A percentile compares a stretch with the other conserved stretches of the same genome.
phyloP scores from a whole-genome alignment of 2,797 vertebrate species.

The Acestrorhynchus altus region DNA sequence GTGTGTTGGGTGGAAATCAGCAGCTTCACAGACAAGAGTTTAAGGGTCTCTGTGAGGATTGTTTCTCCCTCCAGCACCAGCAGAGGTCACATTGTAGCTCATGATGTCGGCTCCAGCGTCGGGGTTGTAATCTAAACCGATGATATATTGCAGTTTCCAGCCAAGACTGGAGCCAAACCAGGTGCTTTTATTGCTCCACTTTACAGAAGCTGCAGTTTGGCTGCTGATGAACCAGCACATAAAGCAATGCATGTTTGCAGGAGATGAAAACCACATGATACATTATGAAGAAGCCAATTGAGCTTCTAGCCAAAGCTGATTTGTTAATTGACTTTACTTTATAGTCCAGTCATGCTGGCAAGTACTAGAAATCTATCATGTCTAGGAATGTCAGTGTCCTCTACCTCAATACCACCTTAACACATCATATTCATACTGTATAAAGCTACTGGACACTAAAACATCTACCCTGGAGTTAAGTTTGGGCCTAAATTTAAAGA shows the following conservation, averaged over 20 bases:
- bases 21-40: neutral
- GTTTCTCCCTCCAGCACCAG: neutral
- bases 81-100: constrained; percentile 31
- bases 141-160: constrained; percentile 1
- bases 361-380: neutral
- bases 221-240: neutral
- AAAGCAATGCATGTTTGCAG: neutral
- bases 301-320: no score
- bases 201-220: neutral
- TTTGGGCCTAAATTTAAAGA: neutral
- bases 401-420: neutral
- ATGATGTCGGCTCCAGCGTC: neutral
- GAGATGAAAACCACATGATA: neutral
- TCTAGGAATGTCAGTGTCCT: neutral
- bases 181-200: neutral
- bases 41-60: neutral
- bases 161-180: neutral
- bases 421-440: no score
- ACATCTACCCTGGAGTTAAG: neutral
- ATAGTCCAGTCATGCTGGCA: neutral
- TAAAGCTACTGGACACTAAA: neutral
- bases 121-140: neutral
- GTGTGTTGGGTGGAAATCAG: no score
- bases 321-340: no score
- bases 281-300: neutral